These are phyloP conservation scores for Scotopteryx bipunctaria DNA, from an alignment of 2,888 invertebrate species.

Conservation along the genomic window DNA sequence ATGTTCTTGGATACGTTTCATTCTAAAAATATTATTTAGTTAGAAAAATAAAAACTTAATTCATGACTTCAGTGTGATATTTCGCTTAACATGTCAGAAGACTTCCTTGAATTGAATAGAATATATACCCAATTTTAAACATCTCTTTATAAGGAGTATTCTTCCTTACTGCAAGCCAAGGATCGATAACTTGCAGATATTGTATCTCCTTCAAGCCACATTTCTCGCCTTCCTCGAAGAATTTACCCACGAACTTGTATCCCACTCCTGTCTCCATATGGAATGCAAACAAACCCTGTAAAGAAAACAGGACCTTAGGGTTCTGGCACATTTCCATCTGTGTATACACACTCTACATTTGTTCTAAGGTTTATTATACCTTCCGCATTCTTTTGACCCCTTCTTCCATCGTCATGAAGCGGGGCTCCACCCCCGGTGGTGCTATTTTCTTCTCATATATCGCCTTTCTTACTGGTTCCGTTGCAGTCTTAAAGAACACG, in stretches of 20 bases:
- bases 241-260: constrained; percentile 86
- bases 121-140: constrained; percentile 83
- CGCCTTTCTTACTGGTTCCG: constrained; percentile 84
- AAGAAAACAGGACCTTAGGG: neutral
- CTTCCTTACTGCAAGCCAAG: constrained; percentile 85
- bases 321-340: neutral
- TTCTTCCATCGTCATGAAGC: constrained; percentile 84
- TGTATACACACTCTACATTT: no score
- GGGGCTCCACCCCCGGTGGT: constrained; percentile 81
- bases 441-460: constrained; percentile 86
- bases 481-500: constrained; percentile 82
- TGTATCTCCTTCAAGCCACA: constrained; percentile 87
- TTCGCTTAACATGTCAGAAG: no score
- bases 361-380: constrained; percentile 47
- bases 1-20: constrained; percentile 73
- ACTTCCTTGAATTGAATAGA: no score
- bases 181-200: constrained; percentile 85
- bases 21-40: constrained; percentile 49
- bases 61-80: no score
- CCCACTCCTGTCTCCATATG: constrained; percentile 86
- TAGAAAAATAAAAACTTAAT: neutral
- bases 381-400: constrained; percentile 84
- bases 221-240: constrained; percentile 87
- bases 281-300: constrained; percentile 85
- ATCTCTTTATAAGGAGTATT: constrained; percentile 85